Evolutionary conservation across 2,888 invertebrate species (phyloP).

Genomic region (Euclidia mi): DNA sequence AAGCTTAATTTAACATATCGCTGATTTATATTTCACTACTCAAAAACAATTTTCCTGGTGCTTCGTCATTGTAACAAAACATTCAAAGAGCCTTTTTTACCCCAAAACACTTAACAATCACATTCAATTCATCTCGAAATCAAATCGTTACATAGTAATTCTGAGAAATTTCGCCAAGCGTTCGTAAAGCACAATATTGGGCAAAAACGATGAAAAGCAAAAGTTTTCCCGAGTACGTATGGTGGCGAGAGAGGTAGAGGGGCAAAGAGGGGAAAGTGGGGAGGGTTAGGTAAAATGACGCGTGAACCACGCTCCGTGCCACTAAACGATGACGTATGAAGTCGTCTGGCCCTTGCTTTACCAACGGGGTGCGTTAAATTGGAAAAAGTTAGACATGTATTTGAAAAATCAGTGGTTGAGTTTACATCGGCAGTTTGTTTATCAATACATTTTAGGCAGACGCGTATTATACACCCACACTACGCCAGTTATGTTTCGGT

Average conservation of each 20-base stretch:
- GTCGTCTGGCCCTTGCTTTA: constrained; percentile 51
- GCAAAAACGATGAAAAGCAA: constrained; percentile 56
- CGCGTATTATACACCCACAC: too few species aligned
- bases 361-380: constrained; percentile 46
- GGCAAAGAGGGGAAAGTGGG: not conserved
- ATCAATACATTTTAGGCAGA: too few species aligned
- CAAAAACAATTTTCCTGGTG: too few species aligned
- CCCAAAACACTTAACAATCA: constrained; percentile 26
- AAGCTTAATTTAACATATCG: too few species aligned
- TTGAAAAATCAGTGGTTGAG: constrained; percentile 30
- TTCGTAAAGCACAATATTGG: constrained; percentile 59
- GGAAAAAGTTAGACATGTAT: constrained; percentile 27
- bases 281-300: constrained; percentile 56
- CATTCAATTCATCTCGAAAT: constrained; percentile 50
- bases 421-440: too few species aligned
- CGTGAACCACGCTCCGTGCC: constrained; percentile 58
- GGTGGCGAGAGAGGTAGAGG: not conserved
- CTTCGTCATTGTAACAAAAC: constrained; percentile 11
- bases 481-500: too few species aligned
- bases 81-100: constrained; percentile 9
- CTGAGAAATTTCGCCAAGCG: constrained; percentile 49
- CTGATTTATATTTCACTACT: too few species aligned
- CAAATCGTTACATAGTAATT: constrained; percentile 46
- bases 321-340: too few species aligned
- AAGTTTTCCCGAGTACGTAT: constrained; percentile 37